A percentile compares a stretch with the other conserved stretches of the same genome.
These are phyloP conservation scores for Corythornis vintsioides DNA, from an alignment of 2,113 vertebrate species.

Conservation along the genomic window DNA sequence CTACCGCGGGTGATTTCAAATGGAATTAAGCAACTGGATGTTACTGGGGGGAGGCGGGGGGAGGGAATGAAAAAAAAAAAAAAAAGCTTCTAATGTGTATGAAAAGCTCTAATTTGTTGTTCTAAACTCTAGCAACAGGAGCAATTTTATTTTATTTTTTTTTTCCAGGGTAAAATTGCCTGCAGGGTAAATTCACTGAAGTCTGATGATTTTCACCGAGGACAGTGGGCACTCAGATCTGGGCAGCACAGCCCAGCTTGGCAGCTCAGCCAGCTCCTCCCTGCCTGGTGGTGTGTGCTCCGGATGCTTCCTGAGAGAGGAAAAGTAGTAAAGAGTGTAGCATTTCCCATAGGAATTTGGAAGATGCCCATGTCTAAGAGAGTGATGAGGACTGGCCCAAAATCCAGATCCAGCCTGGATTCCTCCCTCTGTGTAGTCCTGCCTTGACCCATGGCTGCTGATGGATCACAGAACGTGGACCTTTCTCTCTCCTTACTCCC, in stretches of 20 bases:
- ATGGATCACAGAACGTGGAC: not conserved
- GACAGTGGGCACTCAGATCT: not conserved
- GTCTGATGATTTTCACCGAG: not conserved
- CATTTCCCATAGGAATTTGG: constrained; percentile 1
- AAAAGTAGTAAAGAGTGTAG: not conserved
- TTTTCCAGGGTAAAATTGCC: constrained; percentile 24
- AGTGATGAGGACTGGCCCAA: not conserved
- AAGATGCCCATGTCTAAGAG: not conserved
- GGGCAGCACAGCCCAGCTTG: not conserved
- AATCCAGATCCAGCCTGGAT: not conserved
- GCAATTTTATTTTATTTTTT: not conserved
- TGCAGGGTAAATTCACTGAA: not conserved
- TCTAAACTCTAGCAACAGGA: not conserved
- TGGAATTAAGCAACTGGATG: constrained; percentile 55
- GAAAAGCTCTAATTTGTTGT: constrained; percentile 51
- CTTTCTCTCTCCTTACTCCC: not conserved
- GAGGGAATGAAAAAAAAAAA: not conserved
- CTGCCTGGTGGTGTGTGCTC: not conserved
- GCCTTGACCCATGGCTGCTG: not conserved
- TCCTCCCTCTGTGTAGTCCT: not conserved
- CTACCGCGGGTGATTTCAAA: constrained; percentile 49
- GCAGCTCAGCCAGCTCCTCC: not conserved
- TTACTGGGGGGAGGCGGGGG: not conserved
- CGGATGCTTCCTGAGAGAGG: not conserved
- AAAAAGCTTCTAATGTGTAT: not conserved